A percentile compares a stretch with the other conserved stretches of the same genome.
These are phyloP conservation scores for Pyrgilauda ruficollis DNA, from an alignment of 2,113 vertebrate species.

Conservation along the genomic window DNA sequence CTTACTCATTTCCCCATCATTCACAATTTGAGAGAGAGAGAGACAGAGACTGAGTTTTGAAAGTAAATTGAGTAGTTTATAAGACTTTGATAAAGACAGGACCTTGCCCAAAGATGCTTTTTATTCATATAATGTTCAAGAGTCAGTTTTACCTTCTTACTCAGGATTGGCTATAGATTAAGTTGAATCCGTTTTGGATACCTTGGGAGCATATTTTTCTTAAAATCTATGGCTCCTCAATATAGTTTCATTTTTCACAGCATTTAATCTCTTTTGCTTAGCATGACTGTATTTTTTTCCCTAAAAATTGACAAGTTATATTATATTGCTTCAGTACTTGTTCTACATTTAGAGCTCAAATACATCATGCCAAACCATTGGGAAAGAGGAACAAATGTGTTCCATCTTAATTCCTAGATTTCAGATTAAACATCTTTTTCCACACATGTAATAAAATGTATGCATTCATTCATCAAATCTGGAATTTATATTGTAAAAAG, in stretches of 20 bases:
- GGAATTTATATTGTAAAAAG: neutral
- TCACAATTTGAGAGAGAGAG: neutral
- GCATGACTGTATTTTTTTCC: neutral
- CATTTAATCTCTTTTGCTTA: slow-evolving; percentile 11
- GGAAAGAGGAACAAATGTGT: neutral
- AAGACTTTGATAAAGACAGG: neutral
- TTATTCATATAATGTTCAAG: neutral
- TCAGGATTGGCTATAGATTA: neutral
- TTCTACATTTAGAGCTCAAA: neutral
- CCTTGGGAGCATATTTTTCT: neutral
- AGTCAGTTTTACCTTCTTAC: neutral
- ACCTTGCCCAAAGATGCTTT: neutral
- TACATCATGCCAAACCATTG: neutral
- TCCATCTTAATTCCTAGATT: neutral
- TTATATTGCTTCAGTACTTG: neutral
- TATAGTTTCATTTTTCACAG: neutral
- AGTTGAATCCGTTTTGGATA: neutral
- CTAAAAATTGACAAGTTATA: neutral
- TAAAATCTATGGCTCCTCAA: neutral
- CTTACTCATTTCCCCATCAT: neutral
- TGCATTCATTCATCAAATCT: neutral
- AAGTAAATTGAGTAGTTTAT: neutral
- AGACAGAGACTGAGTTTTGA: neutral
- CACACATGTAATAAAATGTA: neutral
- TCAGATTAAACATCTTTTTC: neutral